A percentile compares a stretch with the other conserved stretches of the same genome.
Conservation (phyloP, 2,797 vertebrate species). For the Eulemur coronatus region DNA sequence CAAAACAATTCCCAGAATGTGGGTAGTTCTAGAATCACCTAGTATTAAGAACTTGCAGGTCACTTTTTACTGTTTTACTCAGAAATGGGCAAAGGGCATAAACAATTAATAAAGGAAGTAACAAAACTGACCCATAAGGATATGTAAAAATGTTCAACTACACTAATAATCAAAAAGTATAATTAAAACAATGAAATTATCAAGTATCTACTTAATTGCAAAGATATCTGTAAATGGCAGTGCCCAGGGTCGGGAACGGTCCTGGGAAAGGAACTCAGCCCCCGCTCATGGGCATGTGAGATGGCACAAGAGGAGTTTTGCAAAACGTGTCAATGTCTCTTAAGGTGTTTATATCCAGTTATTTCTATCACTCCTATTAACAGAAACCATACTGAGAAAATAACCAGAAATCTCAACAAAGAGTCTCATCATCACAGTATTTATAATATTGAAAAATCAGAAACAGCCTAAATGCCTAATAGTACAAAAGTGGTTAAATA, state of each 20-base stretch:
- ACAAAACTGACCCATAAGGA: background rate
- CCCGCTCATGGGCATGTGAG: background rate
- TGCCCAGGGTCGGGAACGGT: background rate
- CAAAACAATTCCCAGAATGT: background rate
- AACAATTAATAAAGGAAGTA: background rate
- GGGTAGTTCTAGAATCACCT: background rate
- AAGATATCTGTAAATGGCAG: background rate
- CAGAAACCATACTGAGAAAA: background rate
- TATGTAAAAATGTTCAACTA: background rate
- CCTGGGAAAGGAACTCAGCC: background rate
- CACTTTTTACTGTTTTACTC: background rate
- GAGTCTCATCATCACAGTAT: background rate
- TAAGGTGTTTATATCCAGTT: background rate
- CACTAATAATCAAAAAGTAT: background rate
- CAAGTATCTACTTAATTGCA: background rate
- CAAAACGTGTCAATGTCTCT: background rate
- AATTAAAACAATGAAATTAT: background rate
- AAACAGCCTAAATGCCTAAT: background rate
- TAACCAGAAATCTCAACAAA: background rate
- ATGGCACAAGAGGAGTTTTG: background rate
- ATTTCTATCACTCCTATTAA: background rate
- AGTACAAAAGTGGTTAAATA: background rate
- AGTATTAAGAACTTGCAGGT: rapidly evolving
- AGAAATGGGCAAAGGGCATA: background rate
- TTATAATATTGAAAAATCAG: background rate